A percentile compares a stretch with the other conserved stretches of the same genome.
Conservation (phyloP, 2,888 invertebrate genomes). For the Danaus chrysippus region DNA sequence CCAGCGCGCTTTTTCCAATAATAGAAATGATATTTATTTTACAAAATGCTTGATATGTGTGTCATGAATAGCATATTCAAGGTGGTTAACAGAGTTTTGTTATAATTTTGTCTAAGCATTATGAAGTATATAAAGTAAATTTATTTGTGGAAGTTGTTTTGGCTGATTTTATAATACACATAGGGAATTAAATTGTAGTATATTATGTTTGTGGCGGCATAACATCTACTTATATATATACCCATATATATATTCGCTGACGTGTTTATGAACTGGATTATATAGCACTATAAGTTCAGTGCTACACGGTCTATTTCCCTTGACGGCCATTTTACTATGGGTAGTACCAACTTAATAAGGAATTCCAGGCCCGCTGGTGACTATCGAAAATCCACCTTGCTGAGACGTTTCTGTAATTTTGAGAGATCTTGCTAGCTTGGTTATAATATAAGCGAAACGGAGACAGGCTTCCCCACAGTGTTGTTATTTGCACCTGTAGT, state of each 20-base stretch:
- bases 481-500: conserved; percentile 73
- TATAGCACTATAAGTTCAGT: conserved; percentile 50
- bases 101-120: conserved; percentile 29
- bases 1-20: conserved; percentile 37
- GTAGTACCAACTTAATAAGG: conserved; percentile 53
- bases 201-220: conserved; percentile 7
- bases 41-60: conserved; percentile 57
- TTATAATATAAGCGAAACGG: conserved; percentile 53
- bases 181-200: conserved; percentile 2
- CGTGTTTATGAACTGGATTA: conserved; percentile 35
- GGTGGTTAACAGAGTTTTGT: conserved; percentile 51
- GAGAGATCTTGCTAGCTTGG: conserved; percentile 49
- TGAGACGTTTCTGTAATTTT: conserved; percentile 37
- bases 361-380: conserved; percentile 43
- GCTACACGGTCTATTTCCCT: conserved; percentile 66
- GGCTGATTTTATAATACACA: neutral
- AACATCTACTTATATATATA: conserved; percentile 25
- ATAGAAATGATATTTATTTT: conserved; percentile 45
- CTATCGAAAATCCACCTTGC: conserved; percentile 37
- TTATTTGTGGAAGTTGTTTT: neutral
- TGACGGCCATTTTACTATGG: conserved; percentile 66
- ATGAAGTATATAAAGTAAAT: neutral
- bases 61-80: conserved; percentile 53
- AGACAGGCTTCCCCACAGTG: conserved; percentile 58
- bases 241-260: conserved; percentile 25